Evolutionary conservation across 2,888 invertebrate species (phyloP), one percentile per base, ranked within the genome.

Genomic region (Hirtodrosophila alboralis): DNA sequence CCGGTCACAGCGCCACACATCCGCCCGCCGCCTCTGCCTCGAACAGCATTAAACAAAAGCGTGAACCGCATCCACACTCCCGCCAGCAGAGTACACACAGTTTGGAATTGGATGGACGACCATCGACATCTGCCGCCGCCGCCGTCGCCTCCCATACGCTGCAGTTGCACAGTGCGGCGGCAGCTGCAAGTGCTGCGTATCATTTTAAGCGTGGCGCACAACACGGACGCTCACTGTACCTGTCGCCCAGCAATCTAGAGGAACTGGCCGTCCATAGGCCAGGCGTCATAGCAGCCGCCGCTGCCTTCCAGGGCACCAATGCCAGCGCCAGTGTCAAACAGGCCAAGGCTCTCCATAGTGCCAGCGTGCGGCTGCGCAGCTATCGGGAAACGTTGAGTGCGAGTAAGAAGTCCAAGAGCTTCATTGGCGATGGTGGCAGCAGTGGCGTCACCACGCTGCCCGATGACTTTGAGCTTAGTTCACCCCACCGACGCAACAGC

Each of bases 341-440:
- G 71, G 90, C 90, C 33, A 90, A 90, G 65, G 88, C 89, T 34
- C 38, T 88, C 56, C 90, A 91, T 59, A 91, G 91, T 64, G 89
- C 91, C 65, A 91, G 90, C 67, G 86, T 91, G 60, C 86, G 90
- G 3, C 71, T 90, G 65, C 88, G 90, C 57, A 89, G 88, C 60
- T 90, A 91, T 70, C 87, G 90, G 43, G 91, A 91, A 67, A 88
- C 88, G 7, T 69, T 91, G 43, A 90, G 87, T 51, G 89, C 90
- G 54, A 88, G 89, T 44, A 91, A 91, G 76, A 91, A 91, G 70
- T 91, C 91, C 18, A 91, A 91, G 81, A 91, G 91, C 74, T 91
- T 91, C 81, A 89, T 91, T 28, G 87, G 88, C 43, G 91, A 91
- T 58, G 70, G 76, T 51, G 85, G 87, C 41, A 85, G 87, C n/a